Base-by-base conservation (phyloP, 2,113 vertebrate genomes). In the Cynoglossus semilaevis region DNA sequence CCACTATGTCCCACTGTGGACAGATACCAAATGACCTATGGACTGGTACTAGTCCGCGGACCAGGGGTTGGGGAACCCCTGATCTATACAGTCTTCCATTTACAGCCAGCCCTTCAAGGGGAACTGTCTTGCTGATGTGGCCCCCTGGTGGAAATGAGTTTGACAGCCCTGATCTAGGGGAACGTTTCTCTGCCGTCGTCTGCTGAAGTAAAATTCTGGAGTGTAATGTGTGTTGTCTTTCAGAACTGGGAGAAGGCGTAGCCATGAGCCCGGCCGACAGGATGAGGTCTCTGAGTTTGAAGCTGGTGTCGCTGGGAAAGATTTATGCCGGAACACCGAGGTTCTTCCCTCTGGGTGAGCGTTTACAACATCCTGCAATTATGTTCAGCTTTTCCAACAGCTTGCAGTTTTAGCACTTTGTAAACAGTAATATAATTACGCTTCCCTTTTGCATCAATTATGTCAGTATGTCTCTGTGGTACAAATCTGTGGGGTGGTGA, bases 331-430 rank as follows among this genome's bases (percentile, higher is more conserved):
- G 94, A 74, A 98, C 95, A 2, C 97, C 97, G n/a, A 92, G 94
- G 55, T 99, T 97, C 87, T 98, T 99, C 51, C 97, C 97, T 55
- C 80, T 98, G 70, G 97, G 97, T 94, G 87, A 88, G 85, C 60
- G 1, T 48, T 16, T 1, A 42, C 10, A 16, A 11, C 7, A 12
- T 37, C 22, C 43, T 69, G 56, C 46, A 53, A 60, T 81, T 57
- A 63, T 64, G 41, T 15, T 72, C 35, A 2, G 5, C 54, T 77
- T 68, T 46, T 51, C 51, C 71, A 63, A 63, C 68, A 34, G 13
- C 46, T 58, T 14, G 52, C 46, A 55, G 29, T 67, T 29, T 70
- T 43, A 35, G 53, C 60, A 4, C 45, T 76, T 66, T 59, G 59
- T 57, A 42, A 65, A 66, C 58, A 53, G 43, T 70, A 52, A 59